Percentiles rank a stretch among this genome's conserved stretches.
These are phyloP conservation scores for Candoia aspera DNA, from an alignment of 2,113 vertebrate species.

Conservation along the genomic window DNA sequence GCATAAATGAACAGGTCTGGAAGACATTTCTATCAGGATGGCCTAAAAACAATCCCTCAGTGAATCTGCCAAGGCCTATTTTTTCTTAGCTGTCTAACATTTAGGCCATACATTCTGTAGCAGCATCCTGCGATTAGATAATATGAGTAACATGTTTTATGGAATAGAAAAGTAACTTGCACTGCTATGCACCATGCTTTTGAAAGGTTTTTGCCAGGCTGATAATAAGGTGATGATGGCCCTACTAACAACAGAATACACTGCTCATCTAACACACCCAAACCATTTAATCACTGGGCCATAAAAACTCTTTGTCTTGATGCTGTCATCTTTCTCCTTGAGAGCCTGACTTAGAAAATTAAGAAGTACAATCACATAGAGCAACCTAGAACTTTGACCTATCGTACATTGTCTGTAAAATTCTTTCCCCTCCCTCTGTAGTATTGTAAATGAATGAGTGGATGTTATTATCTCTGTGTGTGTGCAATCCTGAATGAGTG, in stretches of 20 bases:
- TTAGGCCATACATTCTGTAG: not conserved
- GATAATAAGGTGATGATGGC: constrained; percentile 36
- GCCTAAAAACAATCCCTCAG: not conserved
- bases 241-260: constrained; percentile 48
- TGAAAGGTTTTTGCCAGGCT: constrained; percentile 64
- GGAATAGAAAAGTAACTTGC: not conserved
- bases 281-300: constrained; percentile 45
- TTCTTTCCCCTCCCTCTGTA: constrained; percentile 61
- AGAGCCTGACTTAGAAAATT: constrained; percentile 70
- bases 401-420: constrained; percentile 64
- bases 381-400: constrained; percentile 78
- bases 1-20: not conserved
- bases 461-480: constrained; percentile 66
- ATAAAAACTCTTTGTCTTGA: constrained; percentile 65
- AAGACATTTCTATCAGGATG: not conserved
- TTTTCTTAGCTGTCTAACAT: not conserved
- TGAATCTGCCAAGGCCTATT: not conserved
- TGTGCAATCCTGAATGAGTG: constrained; percentile 57
- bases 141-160: not conserved
- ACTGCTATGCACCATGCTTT: constrained; percentile 4
- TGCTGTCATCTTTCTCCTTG: constrained; percentile 63
- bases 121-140: not conserved
- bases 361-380: constrained; percentile 59
- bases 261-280: constrained; percentile 11
- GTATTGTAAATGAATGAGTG: constrained; percentile 59